Conservation (phyloP, 2,888 invertebrate genomes). For the Trichopoda pennipes region DNA sequence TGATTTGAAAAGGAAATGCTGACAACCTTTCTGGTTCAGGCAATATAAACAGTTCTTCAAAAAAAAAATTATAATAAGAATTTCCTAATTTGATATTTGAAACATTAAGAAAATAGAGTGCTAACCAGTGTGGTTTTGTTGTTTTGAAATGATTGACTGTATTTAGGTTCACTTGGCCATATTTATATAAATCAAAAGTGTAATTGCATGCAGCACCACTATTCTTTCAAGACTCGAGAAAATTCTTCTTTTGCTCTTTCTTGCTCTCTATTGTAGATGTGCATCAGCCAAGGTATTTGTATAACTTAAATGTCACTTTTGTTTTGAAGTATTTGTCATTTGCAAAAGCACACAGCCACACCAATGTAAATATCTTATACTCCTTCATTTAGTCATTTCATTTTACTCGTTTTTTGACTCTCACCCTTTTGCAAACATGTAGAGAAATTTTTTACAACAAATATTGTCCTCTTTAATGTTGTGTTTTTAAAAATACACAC, state of each 20-base stretch:
- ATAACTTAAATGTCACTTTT: slow-evolving; percentile 64
- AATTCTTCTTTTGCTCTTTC: background rate
- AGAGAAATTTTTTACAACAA: slow-evolving; percentile 13
- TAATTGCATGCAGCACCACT: background rate
- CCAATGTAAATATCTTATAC: slow-evolving; percentile 22
- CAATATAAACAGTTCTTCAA: too few species aligned
- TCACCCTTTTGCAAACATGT: slow-evolving; percentile 22
- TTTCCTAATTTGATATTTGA: too few species aligned
- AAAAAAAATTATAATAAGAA: too few species aligned
- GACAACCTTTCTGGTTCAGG: too few species aligned
- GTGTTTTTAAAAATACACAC: background rate
- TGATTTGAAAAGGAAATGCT: too few species aligned
- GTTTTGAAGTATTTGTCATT: slow-evolving; percentile 66
- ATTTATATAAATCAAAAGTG: background rate
- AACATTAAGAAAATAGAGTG: too few species aligned
- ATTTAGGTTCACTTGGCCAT: too few species aligned
- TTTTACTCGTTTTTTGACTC: slow-evolving; percentile 8
- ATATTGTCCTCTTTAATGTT: too few species aligned
- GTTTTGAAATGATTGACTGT: too few species aligned
- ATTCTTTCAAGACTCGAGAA: too few species aligned
- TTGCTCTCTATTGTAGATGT: background rate
- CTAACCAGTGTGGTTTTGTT: too few species aligned
- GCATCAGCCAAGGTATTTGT: slow-evolving; percentile 37
- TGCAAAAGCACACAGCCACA: slow-evolving; percentile 30
- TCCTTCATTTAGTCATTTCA: slow-evolving; percentile 41